phyloP scores from a whole-genome alignment of 2,797 vertebrate species.

The Takifugu rubripes region DNA sequence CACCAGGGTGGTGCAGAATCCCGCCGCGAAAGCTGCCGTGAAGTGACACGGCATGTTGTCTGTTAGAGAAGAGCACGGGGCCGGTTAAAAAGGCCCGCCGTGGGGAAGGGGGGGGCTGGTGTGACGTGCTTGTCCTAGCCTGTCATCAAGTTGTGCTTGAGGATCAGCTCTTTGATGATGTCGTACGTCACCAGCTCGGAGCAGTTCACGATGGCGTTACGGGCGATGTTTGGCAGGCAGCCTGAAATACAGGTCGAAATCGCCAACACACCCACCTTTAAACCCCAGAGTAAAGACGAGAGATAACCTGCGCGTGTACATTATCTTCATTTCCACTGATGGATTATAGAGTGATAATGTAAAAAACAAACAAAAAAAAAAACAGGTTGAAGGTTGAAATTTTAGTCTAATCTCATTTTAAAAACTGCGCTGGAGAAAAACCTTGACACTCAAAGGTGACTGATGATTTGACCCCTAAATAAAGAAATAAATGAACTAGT shows the following conservation, averaged over 20 bases:
- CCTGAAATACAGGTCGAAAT: constrained; percentile 67
- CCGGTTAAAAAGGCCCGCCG: too few species aligned
- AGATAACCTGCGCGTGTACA: not conserved
- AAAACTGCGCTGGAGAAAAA: too few species aligned
- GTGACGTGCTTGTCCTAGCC: constrained; percentile 63
- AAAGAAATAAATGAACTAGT: too few species aligned
- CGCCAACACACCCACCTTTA: too few species aligned
- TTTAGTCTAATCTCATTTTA: too few species aligned
- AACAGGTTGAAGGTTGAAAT: not conserved
- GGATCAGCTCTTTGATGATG: constrained; percentile 86
- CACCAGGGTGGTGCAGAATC: constrained; percentile 90
- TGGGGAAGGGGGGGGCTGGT: too few species aligned
- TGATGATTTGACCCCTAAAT: too few species aligned
- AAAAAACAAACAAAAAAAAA: not conserved
- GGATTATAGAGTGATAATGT: not conserved
- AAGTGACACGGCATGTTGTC: constrained; percentile 94
- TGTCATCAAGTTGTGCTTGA: constrained; percentile 81
- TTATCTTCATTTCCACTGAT: not conserved
- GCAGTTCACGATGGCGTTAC: constrained; percentile 93
- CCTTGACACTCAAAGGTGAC: too few species aligned
- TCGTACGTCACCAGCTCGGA: constrained; percentile 95
- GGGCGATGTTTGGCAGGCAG: constrained; percentile 85
- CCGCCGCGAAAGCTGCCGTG: constrained; percentile 85
- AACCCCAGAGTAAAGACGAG: too few species aligned
- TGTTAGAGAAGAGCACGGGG: constrained; percentile 38